Conservation (phyloP, 2,113 vertebrate genomes). For the Cyprinodon brontotheroides region DNA sequence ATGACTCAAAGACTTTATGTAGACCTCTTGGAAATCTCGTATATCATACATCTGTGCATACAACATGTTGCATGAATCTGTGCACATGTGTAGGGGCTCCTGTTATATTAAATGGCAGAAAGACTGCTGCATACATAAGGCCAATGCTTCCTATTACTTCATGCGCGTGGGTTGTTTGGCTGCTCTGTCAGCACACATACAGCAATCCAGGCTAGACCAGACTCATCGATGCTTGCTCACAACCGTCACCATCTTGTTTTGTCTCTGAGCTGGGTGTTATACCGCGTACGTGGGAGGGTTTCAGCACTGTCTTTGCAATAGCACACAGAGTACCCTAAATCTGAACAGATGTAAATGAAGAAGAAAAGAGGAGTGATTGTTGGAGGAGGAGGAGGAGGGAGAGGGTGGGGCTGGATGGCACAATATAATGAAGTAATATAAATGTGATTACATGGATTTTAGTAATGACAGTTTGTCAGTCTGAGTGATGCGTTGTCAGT, state of each 20-base stretch:
- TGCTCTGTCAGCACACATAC: constrained; percentile 41
- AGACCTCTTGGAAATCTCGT: constrained; percentile 3
- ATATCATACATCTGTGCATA: neutral
- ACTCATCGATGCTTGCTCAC: constrained; percentile 36
- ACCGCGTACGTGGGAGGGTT: constrained; percentile 6
- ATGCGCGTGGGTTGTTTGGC: constrained; percentile 26
- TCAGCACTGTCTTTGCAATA: neutral
- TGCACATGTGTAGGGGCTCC: constrained; percentile 9
- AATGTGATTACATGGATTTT: constrained; percentile 7
- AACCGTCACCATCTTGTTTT: constrained; percentile 38
- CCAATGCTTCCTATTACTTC: constrained; percentile 23
- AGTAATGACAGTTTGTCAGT: constrained; percentile 12
- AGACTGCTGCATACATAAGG: constrained; percentile 9
- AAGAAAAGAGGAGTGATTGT: neutral
- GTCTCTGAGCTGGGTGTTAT: constrained; percentile 20
- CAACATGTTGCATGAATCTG: constrained; percentile 4
- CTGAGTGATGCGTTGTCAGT: constrained; percentile 2
- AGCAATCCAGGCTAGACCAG: constrained; percentile 28
- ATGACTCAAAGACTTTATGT: constrained; percentile 17
- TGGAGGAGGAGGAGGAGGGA: neutral
- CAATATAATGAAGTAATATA: neutral
- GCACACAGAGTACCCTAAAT: constrained; percentile 6
- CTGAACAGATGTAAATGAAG: neutral
- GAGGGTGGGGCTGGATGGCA: neutral
- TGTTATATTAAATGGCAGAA: constrained; percentile 14